Conservation (phyloP, 1,140 invertebrate species). For the Ptiloglossa arizonensis region DNA sequence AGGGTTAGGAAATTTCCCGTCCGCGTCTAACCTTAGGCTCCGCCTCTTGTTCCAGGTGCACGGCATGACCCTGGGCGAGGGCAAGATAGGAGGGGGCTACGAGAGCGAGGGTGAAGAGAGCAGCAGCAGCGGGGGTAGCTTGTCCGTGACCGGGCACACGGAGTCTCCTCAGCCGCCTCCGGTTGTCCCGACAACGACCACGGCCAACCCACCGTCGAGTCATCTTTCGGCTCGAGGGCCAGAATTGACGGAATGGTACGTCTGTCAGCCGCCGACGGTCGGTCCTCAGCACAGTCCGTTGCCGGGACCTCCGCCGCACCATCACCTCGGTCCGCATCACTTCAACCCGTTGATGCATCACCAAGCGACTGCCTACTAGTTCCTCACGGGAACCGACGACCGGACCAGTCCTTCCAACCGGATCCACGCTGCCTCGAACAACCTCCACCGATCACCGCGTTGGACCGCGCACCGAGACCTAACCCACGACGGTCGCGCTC, state of each 20-base stretch:
- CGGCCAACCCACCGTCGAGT: slow-evolving; percentile 55
- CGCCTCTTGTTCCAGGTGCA: slow-evolving; percentile 73
- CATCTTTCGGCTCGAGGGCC: slow-evolving; percentile 67
- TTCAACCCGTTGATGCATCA: slow-evolving; percentile 81
- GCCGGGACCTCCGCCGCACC: slow-evolving; percentile 81
- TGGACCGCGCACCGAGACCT: background rate
- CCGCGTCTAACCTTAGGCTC: slow-evolving; percentile 26
- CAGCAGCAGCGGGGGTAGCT: slow-evolving; percentile 78
- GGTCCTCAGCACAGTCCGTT: slow-evolving; percentile 79
- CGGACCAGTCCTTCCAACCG: background rate
- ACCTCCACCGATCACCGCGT: background rate
- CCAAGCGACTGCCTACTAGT: slow-evolving; percentile 79
- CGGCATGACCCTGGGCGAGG: slow-evolving; percentile 76
- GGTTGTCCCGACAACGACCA: slow-evolving; percentile 72
- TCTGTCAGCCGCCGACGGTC: slow-evolving; percentile 81
- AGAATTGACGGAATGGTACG: slow-evolving; percentile 86
- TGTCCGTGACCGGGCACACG: slow-evolving; percentile 79
- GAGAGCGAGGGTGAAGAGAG: slow-evolving; percentile 81
- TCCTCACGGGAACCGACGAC: background rate
- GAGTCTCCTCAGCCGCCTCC: slow-evolving; percentile 78
- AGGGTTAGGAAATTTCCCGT: background rate
- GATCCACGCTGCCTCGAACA: background rate
- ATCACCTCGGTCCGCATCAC: slow-evolving; percentile 78
- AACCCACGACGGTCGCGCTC: background rate
- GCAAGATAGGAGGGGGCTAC: slow-evolving; percentile 77